Conservation (phyloP, 2,888 invertebrate species). For the Pristionchus arcanus region DNA sequence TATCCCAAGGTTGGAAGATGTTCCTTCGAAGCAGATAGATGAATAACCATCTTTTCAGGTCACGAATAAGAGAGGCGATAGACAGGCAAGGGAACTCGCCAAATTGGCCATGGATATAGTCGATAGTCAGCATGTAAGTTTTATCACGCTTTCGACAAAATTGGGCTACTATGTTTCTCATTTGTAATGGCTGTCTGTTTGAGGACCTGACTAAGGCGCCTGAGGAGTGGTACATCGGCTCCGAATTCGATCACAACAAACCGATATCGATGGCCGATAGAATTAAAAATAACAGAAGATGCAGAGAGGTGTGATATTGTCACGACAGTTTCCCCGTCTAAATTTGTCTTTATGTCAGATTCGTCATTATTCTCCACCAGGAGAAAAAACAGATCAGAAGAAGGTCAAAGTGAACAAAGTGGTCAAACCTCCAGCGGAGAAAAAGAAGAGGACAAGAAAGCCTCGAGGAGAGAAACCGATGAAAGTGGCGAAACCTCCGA, state of each 20-base stretch:
- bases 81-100: neutral
- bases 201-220: neutral
- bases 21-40: neutral
- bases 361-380: neutral
- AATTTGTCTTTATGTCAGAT: neutral
- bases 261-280: constrained; percentile 7
- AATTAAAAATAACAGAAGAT: neutral
- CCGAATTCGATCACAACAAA: neutral
- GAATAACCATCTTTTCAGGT: neutral
- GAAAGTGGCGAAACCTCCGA: too few species aligned
- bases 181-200: neutral
- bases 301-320: neutral
- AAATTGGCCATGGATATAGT: constrained; percentile 11
- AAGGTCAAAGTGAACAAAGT: too few species aligned
- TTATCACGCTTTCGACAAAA: too few species aligned
- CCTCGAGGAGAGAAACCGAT: too few species aligned
- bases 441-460: too few species aligned
- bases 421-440: too few species aligned
- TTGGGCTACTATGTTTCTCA: too few species aligned
- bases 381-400: neutral
- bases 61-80: neutral
- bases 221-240: constrained; percentile 2
- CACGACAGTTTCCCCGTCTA: neutral
- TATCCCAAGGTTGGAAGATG: neutral
- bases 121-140: neutral